phyloP scores from a whole-genome alignment of 2,888 invertebrate species.

The Xanthorhoe spadicearia region DNA sequence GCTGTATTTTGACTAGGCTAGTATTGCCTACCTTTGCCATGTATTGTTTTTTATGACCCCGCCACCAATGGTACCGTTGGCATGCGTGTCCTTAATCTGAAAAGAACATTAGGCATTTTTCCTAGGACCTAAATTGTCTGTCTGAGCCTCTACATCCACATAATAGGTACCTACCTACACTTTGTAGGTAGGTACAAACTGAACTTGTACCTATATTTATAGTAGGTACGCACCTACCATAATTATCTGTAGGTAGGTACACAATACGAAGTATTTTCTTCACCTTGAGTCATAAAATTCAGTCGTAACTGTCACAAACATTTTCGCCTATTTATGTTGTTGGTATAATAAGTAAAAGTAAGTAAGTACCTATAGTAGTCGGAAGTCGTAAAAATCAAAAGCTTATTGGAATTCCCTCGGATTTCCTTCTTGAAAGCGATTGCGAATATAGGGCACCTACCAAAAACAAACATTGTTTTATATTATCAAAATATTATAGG shows the following conservation, averaged over 20 bases:
- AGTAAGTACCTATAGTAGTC: no score
- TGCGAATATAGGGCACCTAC: no score
- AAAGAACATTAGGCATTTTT: slow-evolving; percentile 39
- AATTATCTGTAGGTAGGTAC: no score
- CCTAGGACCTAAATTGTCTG: slow-evolving; percentile 16
- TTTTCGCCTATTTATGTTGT: not conserved
- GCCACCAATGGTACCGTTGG: slow-evolving; percentile 45
- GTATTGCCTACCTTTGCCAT: slow-evolving; percentile 54
- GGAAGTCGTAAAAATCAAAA: slow-evolving; percentile 16
- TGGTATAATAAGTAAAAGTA: no score
- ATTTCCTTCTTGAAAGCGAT: not conserved
- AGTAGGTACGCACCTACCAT: no score
- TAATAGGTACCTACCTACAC: not conserved
- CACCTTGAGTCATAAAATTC: slow-evolving; percentile 12
- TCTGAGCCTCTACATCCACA: not conserved
- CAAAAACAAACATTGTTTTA: no score
- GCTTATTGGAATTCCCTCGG: not conserved
- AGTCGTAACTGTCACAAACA: slow-evolving; percentile 11
- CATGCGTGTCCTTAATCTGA: slow-evolving; percentile 62
- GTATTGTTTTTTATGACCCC: slow-evolving; percentile 47
- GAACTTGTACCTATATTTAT: no score
- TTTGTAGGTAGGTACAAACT: no score
- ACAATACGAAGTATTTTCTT: not conserved
- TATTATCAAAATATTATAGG: no score
- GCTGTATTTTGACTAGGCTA: not conserved